phyloP scores from a whole-genome alignment of 2,797 vertebrate genomes.

The Anabacerthia variegaticeps region DNA sequence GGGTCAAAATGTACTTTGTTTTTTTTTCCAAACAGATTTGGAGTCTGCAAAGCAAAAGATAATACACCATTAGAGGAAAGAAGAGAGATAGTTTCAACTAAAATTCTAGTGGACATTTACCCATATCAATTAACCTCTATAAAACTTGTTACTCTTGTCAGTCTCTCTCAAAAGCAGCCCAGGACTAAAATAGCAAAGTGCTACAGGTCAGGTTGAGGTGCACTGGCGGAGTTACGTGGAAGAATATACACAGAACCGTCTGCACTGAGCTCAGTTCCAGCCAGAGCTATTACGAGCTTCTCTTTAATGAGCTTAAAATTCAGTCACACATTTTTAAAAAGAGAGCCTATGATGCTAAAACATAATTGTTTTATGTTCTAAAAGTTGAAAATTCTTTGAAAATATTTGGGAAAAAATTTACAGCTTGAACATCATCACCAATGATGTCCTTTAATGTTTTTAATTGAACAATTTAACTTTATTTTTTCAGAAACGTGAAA shows the following conservation, averaged over 20 bases:
- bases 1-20: background rate
- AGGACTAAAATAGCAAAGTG: constrained; percentile 64
- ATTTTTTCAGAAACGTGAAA: background rate
- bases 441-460: background rate
- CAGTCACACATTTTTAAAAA: constrained; percentile 33
- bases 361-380: background rate
- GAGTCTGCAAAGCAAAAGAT: constrained; percentile 15
- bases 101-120: constrained; percentile 53
- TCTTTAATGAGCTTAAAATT: constrained; percentile 59
- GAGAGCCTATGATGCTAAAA: background rate
- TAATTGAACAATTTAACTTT: background rate
- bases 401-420: background rate
- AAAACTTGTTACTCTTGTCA: constrained; percentile 53
- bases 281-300: constrained; percentile 24
- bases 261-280: constrained; percentile 26
- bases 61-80: constrained; percentile 41
- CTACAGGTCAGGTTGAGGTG: constrained; percentile 60
- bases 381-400: background rate
- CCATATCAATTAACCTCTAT: constrained; percentile 62
- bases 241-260: constrained; percentile 12
- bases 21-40: background rate
- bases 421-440: background rate
- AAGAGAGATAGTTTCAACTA: constrained; percentile 34
- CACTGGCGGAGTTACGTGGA: background rate
- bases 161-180: constrained; percentile 54